These are phyloP conservation scores for Cossypha dichroa DNA, from an alignment of 2,797 vertebrate species.

Conservation along the genomic window DNA sequence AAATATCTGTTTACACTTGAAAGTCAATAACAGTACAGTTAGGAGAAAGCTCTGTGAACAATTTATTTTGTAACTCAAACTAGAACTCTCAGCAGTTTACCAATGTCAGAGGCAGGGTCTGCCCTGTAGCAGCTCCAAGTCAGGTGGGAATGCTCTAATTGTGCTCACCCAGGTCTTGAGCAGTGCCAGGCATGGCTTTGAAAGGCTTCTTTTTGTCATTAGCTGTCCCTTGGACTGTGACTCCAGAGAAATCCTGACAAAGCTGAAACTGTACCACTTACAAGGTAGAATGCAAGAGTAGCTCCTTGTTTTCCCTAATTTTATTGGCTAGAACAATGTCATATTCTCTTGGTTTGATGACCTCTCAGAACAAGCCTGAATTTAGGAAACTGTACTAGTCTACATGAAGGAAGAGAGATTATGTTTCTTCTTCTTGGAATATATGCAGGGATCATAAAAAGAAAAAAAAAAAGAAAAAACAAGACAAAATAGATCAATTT, in stretches of 20 bases:
- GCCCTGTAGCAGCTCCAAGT: not conserved
- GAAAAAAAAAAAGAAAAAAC: no score
- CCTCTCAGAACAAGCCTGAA: not conserved
- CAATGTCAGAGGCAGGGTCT: not conserved
- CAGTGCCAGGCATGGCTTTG: not conserved
- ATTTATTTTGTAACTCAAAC: not conserved
- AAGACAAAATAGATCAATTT: not conserved
- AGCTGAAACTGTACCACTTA: slow-evolving; percentile 14
- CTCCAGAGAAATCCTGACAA: slow-evolving; percentile 15
- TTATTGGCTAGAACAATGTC: not conserved
- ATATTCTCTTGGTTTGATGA: not conserved
- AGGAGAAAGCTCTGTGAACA: not conserved
- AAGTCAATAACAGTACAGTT: not conserved
- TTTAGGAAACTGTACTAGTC: not conserved
- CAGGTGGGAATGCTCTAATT: not conserved
- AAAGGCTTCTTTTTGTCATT: not conserved
- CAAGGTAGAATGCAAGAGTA: not conserved
- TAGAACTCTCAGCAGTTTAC: not conserved
- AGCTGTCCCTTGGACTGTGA: not conserved
- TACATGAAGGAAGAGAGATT: not conserved
- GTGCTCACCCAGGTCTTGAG: not conserved
- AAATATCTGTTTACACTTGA: not conserved
- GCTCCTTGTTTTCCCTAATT: not conserved
- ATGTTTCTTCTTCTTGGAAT: not conserved
- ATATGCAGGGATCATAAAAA: fast-evolving